Percentiles rank a stretch among this genome's conserved stretches.
These are phyloP conservation scores for Himalopsyche tibetana DNA, from an alignment of 2,888 invertebrate species.

Conservation along the genomic window DNA sequence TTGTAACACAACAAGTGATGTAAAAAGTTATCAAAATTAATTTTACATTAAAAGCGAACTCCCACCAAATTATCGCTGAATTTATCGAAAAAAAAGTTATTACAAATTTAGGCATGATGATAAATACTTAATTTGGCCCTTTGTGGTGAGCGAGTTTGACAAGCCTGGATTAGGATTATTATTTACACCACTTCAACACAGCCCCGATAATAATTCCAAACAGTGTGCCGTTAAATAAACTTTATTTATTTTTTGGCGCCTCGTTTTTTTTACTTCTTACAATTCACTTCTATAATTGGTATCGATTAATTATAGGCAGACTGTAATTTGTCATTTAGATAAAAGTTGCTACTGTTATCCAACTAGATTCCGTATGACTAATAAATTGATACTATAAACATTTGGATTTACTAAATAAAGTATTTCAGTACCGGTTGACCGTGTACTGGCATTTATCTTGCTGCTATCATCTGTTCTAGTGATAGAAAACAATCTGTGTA, in stretches of 20 bases:
- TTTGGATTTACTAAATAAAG: neutral
- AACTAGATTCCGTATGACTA: neutral
- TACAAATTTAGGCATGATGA: too few relatives aligned
- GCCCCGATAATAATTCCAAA: too few relatives aligned
- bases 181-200: too few relatives aligned
- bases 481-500: neutral
- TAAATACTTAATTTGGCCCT: too few relatives aligned
- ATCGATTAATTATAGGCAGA: neutral
- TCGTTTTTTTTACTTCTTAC: neutral
- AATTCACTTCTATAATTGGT: neutral
- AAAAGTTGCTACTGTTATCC: conserved; percentile 1
- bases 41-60: too few relatives aligned
- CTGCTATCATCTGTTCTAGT: neutral
- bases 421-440: neutral
- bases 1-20: too few relatives aligned
- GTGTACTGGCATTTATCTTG: neutral
- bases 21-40: too few relatives aligned
- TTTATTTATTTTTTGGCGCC: neutral
- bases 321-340: conserved; percentile 12
- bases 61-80: too few relatives aligned
- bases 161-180: too few relatives aligned
- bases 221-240: too few relatives aligned
- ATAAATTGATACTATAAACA: neutral
- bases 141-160: too few relatives aligned
- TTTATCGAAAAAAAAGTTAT: too few relatives aligned